Evolutionary conservation across 2,888 invertebrate genomes (phyloP), one percentile per base, ranked within the genome.

Genomic region (Xylota sylvarum): DNA sequence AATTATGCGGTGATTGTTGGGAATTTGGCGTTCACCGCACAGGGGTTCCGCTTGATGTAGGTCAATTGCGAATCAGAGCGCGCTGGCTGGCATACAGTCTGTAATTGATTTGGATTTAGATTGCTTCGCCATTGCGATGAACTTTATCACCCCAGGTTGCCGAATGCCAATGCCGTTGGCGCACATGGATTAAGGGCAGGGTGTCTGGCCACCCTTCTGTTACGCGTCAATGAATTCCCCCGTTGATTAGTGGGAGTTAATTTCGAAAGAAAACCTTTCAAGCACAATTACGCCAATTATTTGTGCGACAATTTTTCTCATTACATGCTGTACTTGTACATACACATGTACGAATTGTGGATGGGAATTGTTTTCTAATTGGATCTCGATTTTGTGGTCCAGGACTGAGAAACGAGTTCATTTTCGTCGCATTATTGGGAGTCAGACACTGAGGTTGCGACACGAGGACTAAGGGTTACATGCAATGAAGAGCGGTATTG

Each of bases 51-150:
- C 32, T 50, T 55, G 23, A 30, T 65, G 58, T 76, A 67, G 76
- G 76, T 76, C 76, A 76, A 56, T 76, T 76, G 64, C 56, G 35
- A 76, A 76, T 76, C 65, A 65, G 56, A 43, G 60, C 5, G 23
- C 23, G 23, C 23, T 23, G 23, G 23, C 48, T 62, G 37, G 58
- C n/a, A 35, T 37, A 23, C 23, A 23, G 23, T 27, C 10, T 35
- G 35, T 67, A 48, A 77, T 77, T 40, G 60, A 58, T 67, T 77
- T 67, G 37, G 32, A 35, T 17, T 55, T 14, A 23, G 58, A 58
- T 58, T 58, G 58, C 37, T 37, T 37, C 19, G 9, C n/a, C 12
- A 23, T 23, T 7, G 37, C 19, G 5, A 7, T 60, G 40, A 40
- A 40, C 19, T 40, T 27, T 23, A n/a, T 23, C 50, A 4, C 50